Percentiles rank a stretch among this genome's conserved stretches.
phyloP scores from a whole-genome alignment of 2,797 vertebrate species.

The Hirundo rustica region DNA sequence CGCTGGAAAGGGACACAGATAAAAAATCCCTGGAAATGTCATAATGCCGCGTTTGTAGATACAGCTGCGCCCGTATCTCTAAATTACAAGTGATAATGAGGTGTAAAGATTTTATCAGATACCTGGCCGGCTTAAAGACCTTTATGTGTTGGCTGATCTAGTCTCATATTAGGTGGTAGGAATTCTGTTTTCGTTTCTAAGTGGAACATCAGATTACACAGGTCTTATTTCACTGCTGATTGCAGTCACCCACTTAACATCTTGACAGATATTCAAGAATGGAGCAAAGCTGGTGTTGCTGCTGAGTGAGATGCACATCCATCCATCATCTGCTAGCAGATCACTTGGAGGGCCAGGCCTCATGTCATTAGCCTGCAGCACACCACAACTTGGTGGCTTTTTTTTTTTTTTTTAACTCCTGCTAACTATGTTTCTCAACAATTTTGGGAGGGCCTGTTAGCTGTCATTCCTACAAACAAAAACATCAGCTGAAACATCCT shows the following conservation, averaged over 20 bases:
- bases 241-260: conserved; percentile 90
- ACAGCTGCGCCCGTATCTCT: conserved; percentile 65
- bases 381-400: conserved; percentile 32
- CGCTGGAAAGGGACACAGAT: not conserved
- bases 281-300: conserved; percentile 77
- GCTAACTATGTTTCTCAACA: conserved; percentile 8
- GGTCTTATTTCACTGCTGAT: conserved; percentile 91
- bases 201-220: conserved; percentile 89
- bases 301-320: conserved; percentile 74
- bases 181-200: conserved; percentile 85
- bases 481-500: not conserved
- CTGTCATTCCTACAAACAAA: not conserved
- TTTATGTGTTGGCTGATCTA: conserved; percentile 54
- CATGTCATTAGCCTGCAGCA: conserved; percentile 39
- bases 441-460: conserved; percentile 1
- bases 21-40: conserved; percentile 50
- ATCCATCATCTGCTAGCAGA: conserved; percentile 93
- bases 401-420: conserved; percentile 14
- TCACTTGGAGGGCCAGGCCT: conserved; percentile 79
- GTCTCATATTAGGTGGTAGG: conserved; percentile 72
- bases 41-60: conserved; percentile 38
- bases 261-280: conserved; percentile 86
- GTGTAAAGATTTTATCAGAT: conserved; percentile 79
- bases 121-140: conserved; percentile 51
- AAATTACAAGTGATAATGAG: conserved; percentile 72